These are phyloP conservation scores for Drosophila diplacantha DNA, from an alignment of 2,888 invertebrate species.

Conservation along the genomic window DNA sequence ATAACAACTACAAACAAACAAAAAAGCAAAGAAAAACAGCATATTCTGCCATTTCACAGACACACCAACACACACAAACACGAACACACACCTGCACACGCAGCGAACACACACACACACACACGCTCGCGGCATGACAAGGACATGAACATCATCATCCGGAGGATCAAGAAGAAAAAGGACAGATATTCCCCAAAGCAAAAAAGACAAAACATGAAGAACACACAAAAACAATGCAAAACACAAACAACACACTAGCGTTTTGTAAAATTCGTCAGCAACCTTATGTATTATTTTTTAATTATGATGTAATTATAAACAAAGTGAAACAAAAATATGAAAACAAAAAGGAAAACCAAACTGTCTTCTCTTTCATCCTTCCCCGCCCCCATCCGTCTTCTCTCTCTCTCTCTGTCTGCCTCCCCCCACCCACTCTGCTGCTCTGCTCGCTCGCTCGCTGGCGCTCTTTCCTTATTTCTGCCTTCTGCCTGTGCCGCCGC, in stretches of 20 bases:
- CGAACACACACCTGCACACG: conserved; percentile 35
- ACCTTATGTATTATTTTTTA: conserved; percentile 77
- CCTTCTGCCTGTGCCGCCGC: conserved; percentile 6
- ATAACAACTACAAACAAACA: conserved; percentile 56
- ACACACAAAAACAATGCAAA: conserved; percentile 41
- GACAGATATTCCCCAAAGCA: conserved; percentile 44
- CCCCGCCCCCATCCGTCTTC: conserved; percentile 28
- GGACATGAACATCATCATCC: conserved; percentile 46
- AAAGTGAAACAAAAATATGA: conserved; percentile 73
- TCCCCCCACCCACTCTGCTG: conserved; percentile 7
- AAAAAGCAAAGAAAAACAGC: conserved; percentile 41
- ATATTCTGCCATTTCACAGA: conserved; percentile 66
- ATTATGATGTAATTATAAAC: conserved; percentile 78
- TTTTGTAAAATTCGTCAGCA: conserved; percentile 71
- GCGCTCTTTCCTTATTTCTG: conserved; percentile 10
- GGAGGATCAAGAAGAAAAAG: conserved; percentile 47
- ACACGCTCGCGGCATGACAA: conserved; percentile 48
- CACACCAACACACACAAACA: conserved; percentile 42
- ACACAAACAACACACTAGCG: conserved; percentile 56
- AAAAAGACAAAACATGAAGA: conserved; percentile 25
- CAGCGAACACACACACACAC: conserved; percentile 42
- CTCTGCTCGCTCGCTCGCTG: conserved; percentile 12
- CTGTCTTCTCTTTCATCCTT: conserved; percentile 47
- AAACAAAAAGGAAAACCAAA: conserved; percentile 55
- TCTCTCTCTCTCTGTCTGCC: conserved; percentile 6